phyloP scores from a whole-genome alignment of 2,888 invertebrate species.

The Zonitis immaculata region DNA sequence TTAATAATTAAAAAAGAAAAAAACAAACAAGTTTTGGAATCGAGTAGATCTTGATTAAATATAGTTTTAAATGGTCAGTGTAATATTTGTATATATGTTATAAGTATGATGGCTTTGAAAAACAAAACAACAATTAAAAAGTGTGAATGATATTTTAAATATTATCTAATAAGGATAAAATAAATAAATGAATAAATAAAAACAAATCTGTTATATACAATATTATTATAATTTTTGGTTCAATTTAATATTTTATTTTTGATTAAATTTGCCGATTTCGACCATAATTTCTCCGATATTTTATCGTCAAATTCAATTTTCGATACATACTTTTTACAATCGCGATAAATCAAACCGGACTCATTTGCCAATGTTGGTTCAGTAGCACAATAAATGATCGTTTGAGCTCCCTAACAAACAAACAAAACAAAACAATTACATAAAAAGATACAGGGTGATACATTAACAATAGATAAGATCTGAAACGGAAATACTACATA shows the following conservation, averaged over 20 bases:
- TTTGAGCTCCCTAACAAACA: constrained; percentile 68
- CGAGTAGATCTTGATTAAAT: constrained; percentile 31
- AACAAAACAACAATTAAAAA: constrained; percentile 12
- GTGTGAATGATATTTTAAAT: constrained; percentile 43
- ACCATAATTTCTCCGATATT: constrained; percentile 65
- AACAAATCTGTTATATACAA: constrained; percentile 29
- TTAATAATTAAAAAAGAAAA: not conserved
- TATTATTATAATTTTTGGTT: constrained; percentile 16
- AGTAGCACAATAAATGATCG: constrained; percentile 71
- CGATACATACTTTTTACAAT: constrained; percentile 63
- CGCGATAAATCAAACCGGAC: constrained; percentile 70
- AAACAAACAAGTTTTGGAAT: constrained; percentile 28
- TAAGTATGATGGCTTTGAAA: constrained; percentile 33
- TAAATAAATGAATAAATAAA: too few relatives aligned
- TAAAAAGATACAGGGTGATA: too few relatives aligned
- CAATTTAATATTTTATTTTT: constrained; percentile 18
- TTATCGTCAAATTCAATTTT: constrained; percentile 59
- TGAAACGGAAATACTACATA: too few relatives aligned
- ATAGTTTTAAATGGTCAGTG: constrained; percentile 35
- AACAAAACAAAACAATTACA: too few relatives aligned
- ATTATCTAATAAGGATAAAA: constrained; percentile 33
- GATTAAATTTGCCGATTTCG: constrained; percentile 39
- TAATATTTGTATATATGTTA: constrained; percentile 41
- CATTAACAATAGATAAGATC: too few relatives aligned
- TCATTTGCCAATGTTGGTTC: constrained; percentile 56